Base-by-base conservation (phyloP, 2,797 vertebrate genomes). In the Poecilia picta region DNA sequence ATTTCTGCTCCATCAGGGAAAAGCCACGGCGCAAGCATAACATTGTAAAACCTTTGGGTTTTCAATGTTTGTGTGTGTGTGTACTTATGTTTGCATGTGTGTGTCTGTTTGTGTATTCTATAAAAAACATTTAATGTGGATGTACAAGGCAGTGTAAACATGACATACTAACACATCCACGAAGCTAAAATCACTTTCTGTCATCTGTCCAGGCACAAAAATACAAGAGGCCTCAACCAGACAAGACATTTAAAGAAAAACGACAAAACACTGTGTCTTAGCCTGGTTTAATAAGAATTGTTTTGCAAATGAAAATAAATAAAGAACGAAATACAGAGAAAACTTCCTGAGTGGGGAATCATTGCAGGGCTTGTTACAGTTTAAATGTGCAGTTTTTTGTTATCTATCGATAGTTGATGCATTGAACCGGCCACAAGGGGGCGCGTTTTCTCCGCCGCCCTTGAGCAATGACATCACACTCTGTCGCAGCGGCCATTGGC, bases 1-100 rank as follows among this genome's bases (percentile, higher is more conserved):
- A 83, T 53, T 84, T 85, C 74, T 85, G 83, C 83, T 90, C 87
- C 53, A 83, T 89, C 87, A 79, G 83, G 51, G 12, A 77, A 83
- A 86, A 75, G 81, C 76, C 86, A 76, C 72, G 66, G 76, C 15
- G 62, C 33, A 87, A 87, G 88, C 81, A 87, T 16, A 10, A 33
- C 46, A 71, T 82, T 84, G 84, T 78, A 85, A 83, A 83, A 85
- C 76, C 53, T 84, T 83, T 74, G 78, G 72, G 85, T 62, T 85
- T 36, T 84, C 11, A 31, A 3, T 57, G 72, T 57, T 5, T 72
- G 59, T 8, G 46, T 76, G 64, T 80, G 39, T 18, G 72, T 80
- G 39, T 18, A 49, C 75, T 57, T 57, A 0, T 62, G 31, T 59
- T 28, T 31, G 55, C 1, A 15, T 36, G 3, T 59, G 25, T 28